A percentile compares a stretch with the other conserved stretches of the same genome.
phyloP scores from a whole-genome alignment of 2,113 vertebrate species.

The Formicarius rufipectus region DNA sequence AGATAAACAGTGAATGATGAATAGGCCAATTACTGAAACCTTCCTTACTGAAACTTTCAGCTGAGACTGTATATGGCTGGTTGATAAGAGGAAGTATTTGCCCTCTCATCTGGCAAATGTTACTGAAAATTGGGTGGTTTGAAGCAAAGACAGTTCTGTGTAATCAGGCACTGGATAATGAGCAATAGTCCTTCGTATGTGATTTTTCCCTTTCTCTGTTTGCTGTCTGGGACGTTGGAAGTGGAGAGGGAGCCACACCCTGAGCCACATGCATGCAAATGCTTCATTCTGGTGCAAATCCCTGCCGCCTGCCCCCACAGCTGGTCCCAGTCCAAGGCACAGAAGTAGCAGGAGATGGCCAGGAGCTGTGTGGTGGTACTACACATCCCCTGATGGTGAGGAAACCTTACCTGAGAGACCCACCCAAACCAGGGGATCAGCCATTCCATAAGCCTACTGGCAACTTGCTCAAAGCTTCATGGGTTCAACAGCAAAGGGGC shows the following conservation, averaged over 20 bases:
- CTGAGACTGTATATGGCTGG: not conserved
- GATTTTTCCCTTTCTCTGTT: not conserved
- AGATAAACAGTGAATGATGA: constrained; percentile 65
- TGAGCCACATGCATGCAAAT: accelerated
- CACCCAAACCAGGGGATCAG: not conserved
- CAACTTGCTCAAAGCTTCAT: accelerated
- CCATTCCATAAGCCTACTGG: accelerated
- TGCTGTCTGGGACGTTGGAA: not conserved
- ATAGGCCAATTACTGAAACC: constrained; percentile 44
- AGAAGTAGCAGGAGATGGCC: not conserved
- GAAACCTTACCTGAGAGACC: not conserved
- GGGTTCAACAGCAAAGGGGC: not conserved
- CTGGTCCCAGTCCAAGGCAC: accelerated
- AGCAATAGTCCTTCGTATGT: not conserved
- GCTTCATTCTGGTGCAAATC: accelerated
- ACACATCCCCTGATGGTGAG: accelerated
- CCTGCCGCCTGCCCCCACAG: not conserved
- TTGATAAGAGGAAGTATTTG: not conserved
- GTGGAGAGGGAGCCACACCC: not conserved
- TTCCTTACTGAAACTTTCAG: not conserved
- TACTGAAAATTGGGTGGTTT: not conserved
- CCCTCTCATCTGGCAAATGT: not conserved
- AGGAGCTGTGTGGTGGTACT: not conserved
- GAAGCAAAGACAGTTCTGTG: not conserved
- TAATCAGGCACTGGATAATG: not conserved